Evolutionary conservation across 1,140 invertebrate genomes (phyloP).

Genomic region (Gonioctena quinquepunctata): DNA sequence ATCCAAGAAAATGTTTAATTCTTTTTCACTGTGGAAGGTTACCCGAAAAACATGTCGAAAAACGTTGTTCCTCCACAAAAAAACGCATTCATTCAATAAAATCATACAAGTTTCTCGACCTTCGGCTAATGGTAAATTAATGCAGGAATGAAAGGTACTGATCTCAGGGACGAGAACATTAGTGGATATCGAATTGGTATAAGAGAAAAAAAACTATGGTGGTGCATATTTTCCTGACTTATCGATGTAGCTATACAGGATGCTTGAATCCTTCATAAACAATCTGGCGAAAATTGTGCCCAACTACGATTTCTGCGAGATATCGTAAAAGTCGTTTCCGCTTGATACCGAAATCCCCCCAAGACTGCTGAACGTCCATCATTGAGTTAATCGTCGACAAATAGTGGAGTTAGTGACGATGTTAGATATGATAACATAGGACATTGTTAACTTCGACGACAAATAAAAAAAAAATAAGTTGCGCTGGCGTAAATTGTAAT

Average conservation of each 20-base stretch:
- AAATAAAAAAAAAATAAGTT: slow-evolving; percentile 23
- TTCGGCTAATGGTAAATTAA: slow-evolving; percentile 36
- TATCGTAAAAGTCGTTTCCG: slow-evolving; percentile 31
- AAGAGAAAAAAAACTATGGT: slow-evolving; percentile 52
- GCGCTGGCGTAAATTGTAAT: slow-evolving; percentile 18
- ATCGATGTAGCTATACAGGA: slow-evolving; percentile 48
- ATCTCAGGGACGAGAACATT: slow-evolving; percentile 52
- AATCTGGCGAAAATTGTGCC: slow-evolving; percentile 21
- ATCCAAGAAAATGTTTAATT: no score
- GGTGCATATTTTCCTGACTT: slow-evolving; percentile 45
- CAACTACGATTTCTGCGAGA: slow-evolving; percentile 39
- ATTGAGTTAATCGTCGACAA: background rate
- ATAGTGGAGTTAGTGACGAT: slow-evolving; percentile 19
- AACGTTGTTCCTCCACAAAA: no score
- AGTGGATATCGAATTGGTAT: slow-evolving; percentile 48
- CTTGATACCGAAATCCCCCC: slow-evolving; percentile 6
- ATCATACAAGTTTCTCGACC: slow-evolving; percentile 36
- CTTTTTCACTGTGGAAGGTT: no score
- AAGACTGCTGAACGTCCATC: background rate
- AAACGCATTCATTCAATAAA: no score
- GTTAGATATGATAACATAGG: slow-evolving; percentile 23
- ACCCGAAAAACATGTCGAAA: no score
- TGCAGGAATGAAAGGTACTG: slow-evolving; percentile 47
- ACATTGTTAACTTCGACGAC: slow-evolving; percentile 17
- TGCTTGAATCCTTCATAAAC: slow-evolving; percentile 45